A percentile compares a stretch with the other conserved stretches of the same genome.
These are phyloP conservation scores for Drosophila bifasciata DNA, from an alignment of 1,140 invertebrate species.

Conservation along the genomic window DNA sequence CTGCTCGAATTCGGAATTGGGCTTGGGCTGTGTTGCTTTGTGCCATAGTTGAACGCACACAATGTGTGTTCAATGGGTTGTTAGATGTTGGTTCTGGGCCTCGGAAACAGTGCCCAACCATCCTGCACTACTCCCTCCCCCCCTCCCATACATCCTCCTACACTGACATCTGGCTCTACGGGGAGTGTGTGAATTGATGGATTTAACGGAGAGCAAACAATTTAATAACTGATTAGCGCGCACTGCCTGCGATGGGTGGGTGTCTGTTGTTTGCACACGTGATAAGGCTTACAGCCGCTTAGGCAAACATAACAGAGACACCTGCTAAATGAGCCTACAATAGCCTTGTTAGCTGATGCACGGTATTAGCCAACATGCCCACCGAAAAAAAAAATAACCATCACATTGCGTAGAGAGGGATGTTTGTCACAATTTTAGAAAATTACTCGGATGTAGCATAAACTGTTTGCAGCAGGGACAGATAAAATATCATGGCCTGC, in stretches of 20 bases:
- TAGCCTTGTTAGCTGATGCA: constrained; percentile 9
- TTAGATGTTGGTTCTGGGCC: constrained; percentile 13
- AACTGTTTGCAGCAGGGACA: constrained; percentile 42
- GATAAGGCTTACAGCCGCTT: too few relatives aligned
- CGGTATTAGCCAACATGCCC: neutral
- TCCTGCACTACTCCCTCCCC: neutral
- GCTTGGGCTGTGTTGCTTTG: constrained; percentile 31
- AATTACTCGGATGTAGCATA: constrained; percentile 28
- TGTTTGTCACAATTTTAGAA: constrained; percentile 9
- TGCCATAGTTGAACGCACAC: constrained; percentile 49
- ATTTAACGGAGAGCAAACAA: constrained; percentile 32
- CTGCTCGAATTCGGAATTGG: constrained; percentile 6
- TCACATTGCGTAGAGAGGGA: too few relatives aligned
- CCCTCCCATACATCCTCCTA: neutral
- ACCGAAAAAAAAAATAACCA: neutral
- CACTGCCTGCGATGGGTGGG: constrained; percentile 3
- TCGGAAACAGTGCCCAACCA: neutral
- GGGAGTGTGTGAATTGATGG: constrained; percentile 39
- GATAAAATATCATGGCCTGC: constrained; percentile 26
- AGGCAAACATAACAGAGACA: constrained; percentile 1
- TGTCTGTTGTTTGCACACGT: neutral
- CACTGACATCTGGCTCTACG: constrained; percentile 10
- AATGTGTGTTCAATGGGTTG: constrained; percentile 56
- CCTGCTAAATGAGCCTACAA: constrained; percentile 16
- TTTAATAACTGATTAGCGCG: constrained; percentile 60